A percentile compares a stretch with the other conserved stretches of the same genome.
Conservation (phyloP, 2,797 vertebrate genomes). For the Pteropus rufus region DNA sequence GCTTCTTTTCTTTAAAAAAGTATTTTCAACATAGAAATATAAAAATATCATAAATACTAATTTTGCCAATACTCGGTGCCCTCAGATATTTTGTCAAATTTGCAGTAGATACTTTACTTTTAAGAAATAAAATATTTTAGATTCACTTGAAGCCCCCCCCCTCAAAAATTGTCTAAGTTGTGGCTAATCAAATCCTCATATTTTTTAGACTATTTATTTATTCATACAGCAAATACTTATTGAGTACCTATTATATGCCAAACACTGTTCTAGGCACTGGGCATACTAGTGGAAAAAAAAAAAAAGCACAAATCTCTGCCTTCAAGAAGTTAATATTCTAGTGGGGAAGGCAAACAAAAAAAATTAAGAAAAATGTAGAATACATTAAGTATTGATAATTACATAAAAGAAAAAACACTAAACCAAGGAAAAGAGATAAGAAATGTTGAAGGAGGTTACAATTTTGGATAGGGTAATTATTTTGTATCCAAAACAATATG, state of each 20-base stretch:
- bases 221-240: not conserved
- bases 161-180: not conserved
- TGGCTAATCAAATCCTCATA: not conserved
- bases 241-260: not conserved
- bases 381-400: not conserved
- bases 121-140: constrained; percentile 29
- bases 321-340: not conserved
- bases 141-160: not conserved
- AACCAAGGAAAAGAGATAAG: not conserved
- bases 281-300: not conserved
- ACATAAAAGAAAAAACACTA: constrained; percentile 11
- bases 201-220: not conserved
- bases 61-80: not conserved
- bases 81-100: not conserved
- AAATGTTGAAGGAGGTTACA: not conserved
- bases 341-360: not conserved
- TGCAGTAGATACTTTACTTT: not conserved
- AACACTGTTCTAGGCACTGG: not conserved
- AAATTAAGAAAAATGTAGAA: not conserved
- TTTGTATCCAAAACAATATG: not conserved
- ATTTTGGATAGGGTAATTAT: not conserved
- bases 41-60: not conserved
- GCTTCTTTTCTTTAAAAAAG: constrained; percentile 4
- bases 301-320: not conserved
- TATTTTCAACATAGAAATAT: not conserved